Conservation (phyloP, 2,797 vertebrate species). For the Anolis apletophallus region DNA sequence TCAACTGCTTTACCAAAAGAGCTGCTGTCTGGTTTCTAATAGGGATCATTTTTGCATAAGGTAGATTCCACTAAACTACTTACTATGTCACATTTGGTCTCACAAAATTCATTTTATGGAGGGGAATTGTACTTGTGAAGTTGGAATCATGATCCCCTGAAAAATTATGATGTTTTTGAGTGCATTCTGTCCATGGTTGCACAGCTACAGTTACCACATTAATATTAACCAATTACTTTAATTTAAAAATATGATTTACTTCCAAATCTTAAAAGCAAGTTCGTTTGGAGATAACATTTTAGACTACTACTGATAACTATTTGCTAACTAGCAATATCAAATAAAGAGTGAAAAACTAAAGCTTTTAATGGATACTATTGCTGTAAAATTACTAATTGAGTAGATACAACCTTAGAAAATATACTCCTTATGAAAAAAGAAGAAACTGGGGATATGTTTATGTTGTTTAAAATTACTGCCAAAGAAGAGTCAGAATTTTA, state of each 20-base stretch:
- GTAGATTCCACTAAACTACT: background rate
- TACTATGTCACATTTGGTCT: background rate
- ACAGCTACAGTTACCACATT: background rate
- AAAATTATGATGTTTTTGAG: background rate
- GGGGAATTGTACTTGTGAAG: background rate
- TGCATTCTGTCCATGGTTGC: background rate
- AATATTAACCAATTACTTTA: background rate
- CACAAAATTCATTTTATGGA: background rate
- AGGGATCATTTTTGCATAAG: background rate
- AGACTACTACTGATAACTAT: background rate
- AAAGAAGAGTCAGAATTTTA: conserved; percentile 46
- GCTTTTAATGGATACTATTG: background rate
- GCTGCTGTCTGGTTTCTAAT: background rate
- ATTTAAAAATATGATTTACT: conserved; percentile 7
- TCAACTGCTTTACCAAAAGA: background rate
- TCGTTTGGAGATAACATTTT: background rate
- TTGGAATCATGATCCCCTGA: background rate
- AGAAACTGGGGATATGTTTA: conserved; percentile 6
- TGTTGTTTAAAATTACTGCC: conserved; percentile 35
- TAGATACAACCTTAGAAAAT: conserved; percentile 10
- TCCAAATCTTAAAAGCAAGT: background rate
- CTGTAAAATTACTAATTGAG: conserved; percentile 3
- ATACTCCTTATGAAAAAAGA: conserved; percentile 5
- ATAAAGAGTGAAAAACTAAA: background rate
- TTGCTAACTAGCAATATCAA: conserved; percentile 29